A percentile compares a stretch with the other conserved stretches of the same genome.
Conservation (phyloP, 2,797 vertebrate species). For the Schizothorax lantsangensis region DNA sequence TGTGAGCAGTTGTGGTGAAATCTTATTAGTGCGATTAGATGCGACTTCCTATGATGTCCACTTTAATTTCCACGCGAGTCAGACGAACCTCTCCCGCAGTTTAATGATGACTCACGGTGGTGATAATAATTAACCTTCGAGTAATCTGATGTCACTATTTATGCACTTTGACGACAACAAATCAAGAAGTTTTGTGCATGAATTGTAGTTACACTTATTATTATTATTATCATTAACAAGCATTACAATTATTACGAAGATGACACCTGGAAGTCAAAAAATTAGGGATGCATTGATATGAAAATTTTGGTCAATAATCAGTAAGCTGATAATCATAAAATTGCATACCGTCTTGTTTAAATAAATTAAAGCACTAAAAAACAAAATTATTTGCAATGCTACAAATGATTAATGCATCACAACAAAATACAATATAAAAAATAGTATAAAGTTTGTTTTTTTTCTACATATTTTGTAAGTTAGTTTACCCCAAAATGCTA, state of each 20-base stretch:
- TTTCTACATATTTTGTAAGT: not conserved
- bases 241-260: not conserved
- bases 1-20: conserved; percentile 19
- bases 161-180: conserved; percentile 22
- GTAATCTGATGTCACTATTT: conserved; percentile 27
- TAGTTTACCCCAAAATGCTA: not conserved
- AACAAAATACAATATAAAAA: not conserved
- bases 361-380: not conserved
- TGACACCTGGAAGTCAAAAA: not conserved
- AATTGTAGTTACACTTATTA: not conserved
- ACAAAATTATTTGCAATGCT: not conserved
- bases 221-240: not conserved
- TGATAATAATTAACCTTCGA: conserved; percentile 31
- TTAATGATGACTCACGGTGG: conserved; percentile 43
- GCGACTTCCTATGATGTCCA: conserved; percentile 39
- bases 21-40: conserved; percentile 51
- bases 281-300: not conserved
- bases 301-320: not conserved
- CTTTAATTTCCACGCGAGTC: conserved; percentile 26
- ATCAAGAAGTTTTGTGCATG: not conserved
- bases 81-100: conserved; percentile 15
- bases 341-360: not conserved
- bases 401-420: not conserved
- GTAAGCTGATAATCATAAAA: not conserved
- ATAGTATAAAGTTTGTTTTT: too few species aligned